These are phyloP conservation scores for Rotaria macrura DNA, from an alignment of 2,888 invertebrate genomes.

Conservation along the genomic window DNA sequence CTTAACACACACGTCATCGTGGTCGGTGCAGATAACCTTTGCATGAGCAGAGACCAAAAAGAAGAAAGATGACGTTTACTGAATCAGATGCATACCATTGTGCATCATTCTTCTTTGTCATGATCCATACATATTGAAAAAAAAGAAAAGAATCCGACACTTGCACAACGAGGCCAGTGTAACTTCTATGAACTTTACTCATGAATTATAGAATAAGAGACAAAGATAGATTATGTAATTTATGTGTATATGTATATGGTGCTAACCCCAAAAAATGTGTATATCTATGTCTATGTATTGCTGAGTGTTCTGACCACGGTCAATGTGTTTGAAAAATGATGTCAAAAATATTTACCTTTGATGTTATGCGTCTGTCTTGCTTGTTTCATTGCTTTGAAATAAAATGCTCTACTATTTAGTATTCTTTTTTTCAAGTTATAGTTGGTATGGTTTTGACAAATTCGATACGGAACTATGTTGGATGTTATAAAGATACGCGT, in stretches of 20 bases:
- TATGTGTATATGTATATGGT: neutral
- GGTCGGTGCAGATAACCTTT: neutral
- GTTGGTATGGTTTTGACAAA: neutral
- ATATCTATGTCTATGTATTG: neutral
- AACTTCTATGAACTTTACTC: neutral
- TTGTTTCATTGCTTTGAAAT: too few species aligned
- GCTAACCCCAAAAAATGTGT: neutral
- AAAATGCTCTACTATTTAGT: neutral
- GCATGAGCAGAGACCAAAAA: neutral
- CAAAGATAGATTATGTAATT: neutral
- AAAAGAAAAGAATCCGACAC: neutral
- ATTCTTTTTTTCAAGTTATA: neutral
- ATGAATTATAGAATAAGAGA: constrained; percentile 4
- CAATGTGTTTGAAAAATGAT: neutral
- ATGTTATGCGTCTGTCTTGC: neutral
- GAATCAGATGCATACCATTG: neutral
- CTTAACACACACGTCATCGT: neutral
- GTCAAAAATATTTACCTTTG: neutral
- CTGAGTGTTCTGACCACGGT: neutral
- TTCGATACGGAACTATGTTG: neutral
- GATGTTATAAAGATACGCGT: constrained; percentile 14
- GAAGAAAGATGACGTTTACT: constrained; percentile 4
- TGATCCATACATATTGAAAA: neutral
- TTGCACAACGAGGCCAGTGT: neutral
- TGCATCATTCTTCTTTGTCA: neutral